Evolutionary conservation across 2,888 invertebrate genomes (phyloP).

Genomic region (Cosmia trapezina): DNA sequence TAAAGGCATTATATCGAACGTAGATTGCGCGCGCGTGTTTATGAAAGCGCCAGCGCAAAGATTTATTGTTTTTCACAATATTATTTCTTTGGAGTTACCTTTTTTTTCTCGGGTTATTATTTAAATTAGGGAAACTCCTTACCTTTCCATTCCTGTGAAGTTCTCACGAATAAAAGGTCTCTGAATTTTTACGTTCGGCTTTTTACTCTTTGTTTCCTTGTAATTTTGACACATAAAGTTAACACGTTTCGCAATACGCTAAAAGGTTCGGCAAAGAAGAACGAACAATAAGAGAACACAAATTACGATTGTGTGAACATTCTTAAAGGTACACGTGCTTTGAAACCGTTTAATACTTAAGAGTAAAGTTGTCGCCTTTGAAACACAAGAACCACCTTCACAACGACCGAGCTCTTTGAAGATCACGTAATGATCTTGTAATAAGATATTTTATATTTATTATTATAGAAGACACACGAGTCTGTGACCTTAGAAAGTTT

Average conservation of each 20-base stretch:
- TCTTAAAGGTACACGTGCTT: conserved; percentile 44
- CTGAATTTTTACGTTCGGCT: conserved; percentile 13
- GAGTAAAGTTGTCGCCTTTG: conserved; percentile 58
- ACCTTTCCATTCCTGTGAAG: background rate
- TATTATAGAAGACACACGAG: conserved; percentile 43
- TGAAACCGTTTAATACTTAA: conserved; percentile 52
- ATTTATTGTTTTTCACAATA: conserved; percentile 62
- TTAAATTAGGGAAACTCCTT: conserved; percentile 44
- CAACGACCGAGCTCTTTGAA: conserved; percentile 53
- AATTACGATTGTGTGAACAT: conserved; percentile 50
- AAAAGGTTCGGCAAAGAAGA: conserved; percentile 27
- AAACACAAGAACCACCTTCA: conserved; percentile 51
- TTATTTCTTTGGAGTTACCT: conserved; percentile 37
- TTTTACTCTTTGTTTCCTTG: conserved; percentile 21
- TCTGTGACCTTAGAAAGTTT: conserved; percentile 26
- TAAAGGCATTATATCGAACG: conserved; percentile 63
- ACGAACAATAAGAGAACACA: conserved; percentile 38
- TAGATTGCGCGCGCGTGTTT: conserved; percentile 59
- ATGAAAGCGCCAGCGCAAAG: conserved; percentile 55
- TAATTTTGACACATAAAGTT: conserved; percentile 35
- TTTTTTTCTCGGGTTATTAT: conserved; percentile 43
- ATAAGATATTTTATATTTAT: conserved; percentile 60
- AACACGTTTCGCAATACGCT: conserved; percentile 29
- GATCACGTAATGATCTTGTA: conserved; percentile 63
- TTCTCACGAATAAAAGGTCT: background rate